A percentile compares a stretch with the other conserved stretches of the same genome.
Conservation (phyloP, 2,797 vertebrate species). For the Smutsia temminckii region DNA sequence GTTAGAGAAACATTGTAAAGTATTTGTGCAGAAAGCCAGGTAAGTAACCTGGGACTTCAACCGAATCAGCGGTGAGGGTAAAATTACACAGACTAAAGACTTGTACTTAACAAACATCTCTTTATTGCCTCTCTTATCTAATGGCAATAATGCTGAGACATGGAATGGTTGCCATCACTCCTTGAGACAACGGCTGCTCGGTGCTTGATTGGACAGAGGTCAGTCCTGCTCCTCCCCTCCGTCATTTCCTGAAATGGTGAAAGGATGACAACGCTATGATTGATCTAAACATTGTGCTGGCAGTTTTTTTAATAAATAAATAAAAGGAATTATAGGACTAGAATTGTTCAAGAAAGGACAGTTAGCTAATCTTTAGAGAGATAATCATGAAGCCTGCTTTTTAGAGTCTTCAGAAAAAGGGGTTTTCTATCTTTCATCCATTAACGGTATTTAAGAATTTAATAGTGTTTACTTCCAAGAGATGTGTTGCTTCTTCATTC, state of each 20-base stretch:
- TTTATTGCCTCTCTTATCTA: constrained; percentile 17
- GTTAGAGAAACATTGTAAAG: background rate
- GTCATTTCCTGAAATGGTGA: background rate
- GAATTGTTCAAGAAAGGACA: background rate
- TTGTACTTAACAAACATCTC: constrained; percentile 43
- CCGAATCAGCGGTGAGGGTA: constrained; percentile 43
- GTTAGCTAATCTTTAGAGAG: background rate
- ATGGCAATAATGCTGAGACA: background rate
- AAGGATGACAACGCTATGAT: constrained; percentile 13
- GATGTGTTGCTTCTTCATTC: background rate
- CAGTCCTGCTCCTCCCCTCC: background rate
- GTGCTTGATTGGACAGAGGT: constrained; percentile 38
- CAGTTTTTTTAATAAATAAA: background rate
- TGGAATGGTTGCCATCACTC: background rate
- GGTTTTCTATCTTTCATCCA: background rate
- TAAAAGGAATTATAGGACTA: background rate
- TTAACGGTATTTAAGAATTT: constrained; percentile 1
- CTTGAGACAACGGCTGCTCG: background rate
- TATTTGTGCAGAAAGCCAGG: constrained; percentile 42
- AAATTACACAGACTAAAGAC: constrained; percentile 40
- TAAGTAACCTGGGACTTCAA: background rate
- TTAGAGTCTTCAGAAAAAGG: constrained; percentile 15
- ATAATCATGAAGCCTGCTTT: background rate
- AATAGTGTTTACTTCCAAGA: background rate
- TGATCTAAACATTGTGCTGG: constrained; percentile 49